These are phyloP conservation scores for Meteorus cinctellus DNA, from an alignment of 2,888 invertebrate genomes.

Conservation along the genomic window DNA sequence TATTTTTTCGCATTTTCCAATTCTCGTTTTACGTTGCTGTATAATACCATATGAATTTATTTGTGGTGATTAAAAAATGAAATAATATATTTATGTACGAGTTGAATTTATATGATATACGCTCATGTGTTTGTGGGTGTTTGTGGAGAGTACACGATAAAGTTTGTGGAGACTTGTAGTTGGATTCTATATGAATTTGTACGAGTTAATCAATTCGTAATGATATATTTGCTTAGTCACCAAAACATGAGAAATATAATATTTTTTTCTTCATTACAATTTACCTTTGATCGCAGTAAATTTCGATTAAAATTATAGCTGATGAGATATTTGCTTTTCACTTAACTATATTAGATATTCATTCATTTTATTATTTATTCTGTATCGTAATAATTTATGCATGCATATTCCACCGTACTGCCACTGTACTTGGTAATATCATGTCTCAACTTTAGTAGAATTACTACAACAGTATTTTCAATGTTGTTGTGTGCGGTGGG, in stretches of 20 bases:
- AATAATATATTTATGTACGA: no score
- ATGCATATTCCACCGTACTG: background rate
- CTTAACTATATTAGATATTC: background rate
- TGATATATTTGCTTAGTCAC: no score
- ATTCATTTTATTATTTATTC: background rate
- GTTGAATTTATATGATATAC: no score
- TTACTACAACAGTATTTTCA: background rate
- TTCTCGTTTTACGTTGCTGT: background rate
- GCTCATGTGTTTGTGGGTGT: no score
- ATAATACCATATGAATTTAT: no score
- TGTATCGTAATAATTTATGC: background rate
- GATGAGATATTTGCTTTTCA: background rate
- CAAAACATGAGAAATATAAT: background rate
- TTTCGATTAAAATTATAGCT: no score
- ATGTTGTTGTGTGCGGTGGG: constrained; percentile 46
- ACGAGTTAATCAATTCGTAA: no score
- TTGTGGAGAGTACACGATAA: no score
- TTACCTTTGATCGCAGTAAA: no score
- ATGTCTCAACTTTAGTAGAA: background rate
- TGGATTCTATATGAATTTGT: no score
- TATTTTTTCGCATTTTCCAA: constrained; percentile 1
- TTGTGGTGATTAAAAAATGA: no score
- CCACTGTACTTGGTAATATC: background rate
- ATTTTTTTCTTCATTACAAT: background rate
- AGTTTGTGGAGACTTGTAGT: no score